Conservation (phyloP, 2,888 invertebrate genomes). For the Luperina nickerlii region DNA sequence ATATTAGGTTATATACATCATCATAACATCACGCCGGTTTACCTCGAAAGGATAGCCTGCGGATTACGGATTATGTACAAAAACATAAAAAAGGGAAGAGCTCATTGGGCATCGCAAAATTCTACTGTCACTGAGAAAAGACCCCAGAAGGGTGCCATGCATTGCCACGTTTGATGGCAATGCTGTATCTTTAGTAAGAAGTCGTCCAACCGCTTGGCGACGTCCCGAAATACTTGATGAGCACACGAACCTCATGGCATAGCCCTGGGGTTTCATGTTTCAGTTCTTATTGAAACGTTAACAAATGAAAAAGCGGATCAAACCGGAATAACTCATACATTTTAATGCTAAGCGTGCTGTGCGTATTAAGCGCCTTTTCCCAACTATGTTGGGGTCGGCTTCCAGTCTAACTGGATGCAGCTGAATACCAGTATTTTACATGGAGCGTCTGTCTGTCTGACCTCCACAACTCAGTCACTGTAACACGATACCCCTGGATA, state of each 20-base stretch:
- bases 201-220: background rate
- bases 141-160: background rate
- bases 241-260: background rate
- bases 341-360: background rate
- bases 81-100: background rate
- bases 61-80: too few species aligned
- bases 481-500: too few species aligned
- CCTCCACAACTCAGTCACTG: too few species aligned
- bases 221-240: background rate
- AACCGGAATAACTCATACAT: background rate
- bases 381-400: too few species aligned
- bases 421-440: too few species aligned
- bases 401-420: too few species aligned
- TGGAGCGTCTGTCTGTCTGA: too few species aligned
- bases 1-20: too few species aligned
- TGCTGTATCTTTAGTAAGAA: background rate
- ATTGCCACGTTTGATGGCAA: background rate
- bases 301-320: background rate
- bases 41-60: too few species aligned
- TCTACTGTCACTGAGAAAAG: background rate
- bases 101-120: background rate
- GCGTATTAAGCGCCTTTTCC: too few species aligned
- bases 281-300: background rate
- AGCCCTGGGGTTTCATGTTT: background rate
- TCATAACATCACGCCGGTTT: too few species aligned